Evolutionary conservation across 2,113 vertebrate species (phyloP).

Genomic region (Nerophis ophidion): DNA sequence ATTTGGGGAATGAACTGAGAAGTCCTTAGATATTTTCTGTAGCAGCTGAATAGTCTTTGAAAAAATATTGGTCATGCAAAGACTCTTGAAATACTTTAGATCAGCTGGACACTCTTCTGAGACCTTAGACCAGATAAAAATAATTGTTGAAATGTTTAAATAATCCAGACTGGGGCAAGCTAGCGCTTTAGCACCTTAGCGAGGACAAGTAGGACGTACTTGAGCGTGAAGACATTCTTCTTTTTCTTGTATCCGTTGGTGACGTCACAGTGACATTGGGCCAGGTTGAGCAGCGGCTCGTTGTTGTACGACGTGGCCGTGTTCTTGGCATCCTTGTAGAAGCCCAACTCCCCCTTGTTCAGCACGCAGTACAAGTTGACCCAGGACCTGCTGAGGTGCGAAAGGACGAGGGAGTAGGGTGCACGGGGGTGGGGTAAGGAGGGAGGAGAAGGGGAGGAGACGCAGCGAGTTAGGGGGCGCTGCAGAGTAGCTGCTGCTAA

Average conservation of each 20-base stretch:
- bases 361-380: slow-evolving; percentile 92
- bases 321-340: slow-evolving; percentile 91
- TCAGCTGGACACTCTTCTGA: background rate
- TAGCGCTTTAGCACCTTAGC: too few relatives aligned
- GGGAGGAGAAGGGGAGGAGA: slow-evolving; percentile 18
- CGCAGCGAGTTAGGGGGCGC: slow-evolving; percentile 46
- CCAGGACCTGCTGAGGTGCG: slow-evolving; percentile 82
- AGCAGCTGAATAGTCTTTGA: background rate
- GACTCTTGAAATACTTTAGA: background rate
- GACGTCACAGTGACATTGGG: slow-evolving; percentile 79
- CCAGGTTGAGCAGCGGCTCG: slow-evolving; percentile 82
- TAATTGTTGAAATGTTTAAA: too few relatives aligned
- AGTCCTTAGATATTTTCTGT: background rate
- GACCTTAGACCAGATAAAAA: background rate
- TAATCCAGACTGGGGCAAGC: background rate
- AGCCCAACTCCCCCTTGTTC: slow-evolving; percentile 87
- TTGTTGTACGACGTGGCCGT: slow-evolving; percentile 76
- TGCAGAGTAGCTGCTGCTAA: slow-evolving; percentile 46
- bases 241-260: slow-evolving; percentile 95
- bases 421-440: background rate
- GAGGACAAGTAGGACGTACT: slow-evolving; percentile 61
- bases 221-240: slow-evolving; percentile 94
- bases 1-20: background rate
- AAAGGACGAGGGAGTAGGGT: slow-evolving; percentile 6
- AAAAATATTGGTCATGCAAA: background rate